A percentile compares a stretch with the other conserved stretches of the same genome.
phyloP scores from a whole-genome alignment of 1,140 invertebrate genomes.

The Gonioctena quinquepunctata region DNA sequence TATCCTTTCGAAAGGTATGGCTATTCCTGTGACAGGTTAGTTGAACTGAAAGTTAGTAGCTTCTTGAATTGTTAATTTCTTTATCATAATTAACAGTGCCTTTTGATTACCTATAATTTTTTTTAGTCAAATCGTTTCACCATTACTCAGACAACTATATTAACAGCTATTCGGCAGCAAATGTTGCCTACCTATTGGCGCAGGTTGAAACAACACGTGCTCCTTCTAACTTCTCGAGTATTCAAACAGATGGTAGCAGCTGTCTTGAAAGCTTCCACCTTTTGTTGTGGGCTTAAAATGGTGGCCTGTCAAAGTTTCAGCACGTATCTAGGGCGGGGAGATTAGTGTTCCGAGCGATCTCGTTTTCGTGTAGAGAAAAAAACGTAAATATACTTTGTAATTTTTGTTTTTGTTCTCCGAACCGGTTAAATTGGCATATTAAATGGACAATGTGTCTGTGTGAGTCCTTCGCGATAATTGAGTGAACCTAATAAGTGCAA shows the following conservation, averaged over 20 bases:
- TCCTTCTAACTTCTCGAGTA: neutral
- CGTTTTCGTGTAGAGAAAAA: conserved; percentile 24
- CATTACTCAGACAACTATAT: neutral
- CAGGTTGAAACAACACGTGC: neutral
- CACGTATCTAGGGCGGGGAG: conserved; percentile 46
- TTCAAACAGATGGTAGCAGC: neutral
- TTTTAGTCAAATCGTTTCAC: neutral
- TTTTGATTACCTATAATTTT: too few relatives aligned
- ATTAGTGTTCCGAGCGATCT: conserved; percentile 35
- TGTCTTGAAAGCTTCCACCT: neutral
- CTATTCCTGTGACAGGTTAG: too few relatives aligned
- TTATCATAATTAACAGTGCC: too few relatives aligned
- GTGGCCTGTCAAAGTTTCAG: conserved; percentile 47
- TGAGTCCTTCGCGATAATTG: neutral
- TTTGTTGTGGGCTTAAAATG: conserved; percentile 36
- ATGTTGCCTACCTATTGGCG: neutral
- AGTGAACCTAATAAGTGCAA: neutral
- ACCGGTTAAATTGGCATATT: neutral
- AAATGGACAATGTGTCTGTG: neutral
- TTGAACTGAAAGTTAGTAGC: too few relatives aligned
- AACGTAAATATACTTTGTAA: neutral
- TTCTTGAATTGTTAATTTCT: too few relatives aligned
- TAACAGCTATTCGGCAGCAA: neutral
- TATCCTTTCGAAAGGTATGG: too few relatives aligned
- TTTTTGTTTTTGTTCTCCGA: conserved; percentile 10